Evolutionary conservation across 1,140 invertebrate species (phyloP), one percentile per base, ranked within the genome.

Genomic region (Drosophila oshimai): DNA sequence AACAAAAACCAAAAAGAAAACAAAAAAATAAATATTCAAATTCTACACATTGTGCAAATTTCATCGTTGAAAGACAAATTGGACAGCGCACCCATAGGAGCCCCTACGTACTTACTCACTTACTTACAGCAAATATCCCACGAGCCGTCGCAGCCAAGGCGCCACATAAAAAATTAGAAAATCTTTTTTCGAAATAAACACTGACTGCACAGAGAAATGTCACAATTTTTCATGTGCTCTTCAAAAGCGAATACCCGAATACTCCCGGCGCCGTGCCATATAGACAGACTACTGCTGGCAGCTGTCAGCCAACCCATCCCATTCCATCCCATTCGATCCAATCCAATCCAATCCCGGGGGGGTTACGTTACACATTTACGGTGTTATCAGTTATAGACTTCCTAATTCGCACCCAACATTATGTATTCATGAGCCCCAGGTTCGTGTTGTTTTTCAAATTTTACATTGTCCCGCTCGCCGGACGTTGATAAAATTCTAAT

Each of bases 401-500:
- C 80, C 81, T 79, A 73, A 75, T 68, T 61, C 75, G 80, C 80
- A 84, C 37, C 49, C 57, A 69, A 54, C 62, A 65, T 74, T 61
- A 67, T 46, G 71, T 80, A 58, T 58, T 86, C 74, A 60, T 72
- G 46, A 57, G 53, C 60, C 67, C 49, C 13, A 39, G 31, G 34
- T 74, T 78, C 78, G 78, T 83, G 78, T 74, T 79, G 64, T 84
- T 84, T 78, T 71, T 50, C 33, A 41, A 33, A 64, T 26, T 41
- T 49, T 61, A 61, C 53, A 45, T 58, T 54, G 39, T 41, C 47
- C 39, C 61, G 42, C 54, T 22, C 24, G 51, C 20, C 22, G 37
- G 26, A 78, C 58, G 74, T 60, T 79, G 74, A 78, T 84, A 74
- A 84, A 74, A 84, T 84, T 76, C 74, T 62, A 84, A 84, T 84